Conservation (phyloP, 2,113 vertebrate genomes). For the Saguinus midas region DNA sequence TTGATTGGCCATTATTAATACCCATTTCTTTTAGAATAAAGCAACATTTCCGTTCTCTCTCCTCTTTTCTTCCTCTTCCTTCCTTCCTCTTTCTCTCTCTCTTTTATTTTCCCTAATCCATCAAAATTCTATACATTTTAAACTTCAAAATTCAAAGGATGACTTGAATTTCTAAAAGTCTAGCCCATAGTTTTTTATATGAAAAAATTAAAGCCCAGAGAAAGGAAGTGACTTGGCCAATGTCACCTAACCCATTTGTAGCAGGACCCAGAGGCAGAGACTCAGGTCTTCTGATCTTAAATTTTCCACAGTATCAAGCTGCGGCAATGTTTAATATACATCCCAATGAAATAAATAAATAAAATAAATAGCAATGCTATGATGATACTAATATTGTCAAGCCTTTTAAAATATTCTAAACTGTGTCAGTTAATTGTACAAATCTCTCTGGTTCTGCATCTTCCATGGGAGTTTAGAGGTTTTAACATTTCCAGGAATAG, state of each 20-base stretch:
- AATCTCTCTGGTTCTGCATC: constrained; percentile 58
- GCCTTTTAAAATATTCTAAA: constrained; percentile 59
- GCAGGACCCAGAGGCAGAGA: background rate
- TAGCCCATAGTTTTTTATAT: background rate
- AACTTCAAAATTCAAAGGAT: background rate
- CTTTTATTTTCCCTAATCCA: background rate
- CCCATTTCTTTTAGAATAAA: no score
- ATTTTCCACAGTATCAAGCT: background rate
- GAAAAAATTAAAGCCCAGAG: background rate
- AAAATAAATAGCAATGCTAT: constrained; percentile 49
- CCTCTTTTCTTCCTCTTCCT: no score
- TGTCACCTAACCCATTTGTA: background rate
- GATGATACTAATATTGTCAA: constrained; percentile 31
- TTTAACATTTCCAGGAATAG: constrained; percentile 71
- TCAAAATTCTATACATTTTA: background rate
- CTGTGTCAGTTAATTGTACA: constrained; percentile 64
- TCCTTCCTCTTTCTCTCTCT: background rate
- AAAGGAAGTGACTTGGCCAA: background rate
- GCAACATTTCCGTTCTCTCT: no score
- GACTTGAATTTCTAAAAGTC: background rate
- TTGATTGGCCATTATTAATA: no score
- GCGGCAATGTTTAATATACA: background rate
- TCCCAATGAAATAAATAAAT: background rate
- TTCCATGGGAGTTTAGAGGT: constrained; percentile 64
- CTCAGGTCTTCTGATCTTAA: background rate